These are phyloP conservation scores for Sinocyclocheilus grahami DNA, from an alignment of 2,113 vertebrate genomes.

Conservation along the genomic window DNA sequence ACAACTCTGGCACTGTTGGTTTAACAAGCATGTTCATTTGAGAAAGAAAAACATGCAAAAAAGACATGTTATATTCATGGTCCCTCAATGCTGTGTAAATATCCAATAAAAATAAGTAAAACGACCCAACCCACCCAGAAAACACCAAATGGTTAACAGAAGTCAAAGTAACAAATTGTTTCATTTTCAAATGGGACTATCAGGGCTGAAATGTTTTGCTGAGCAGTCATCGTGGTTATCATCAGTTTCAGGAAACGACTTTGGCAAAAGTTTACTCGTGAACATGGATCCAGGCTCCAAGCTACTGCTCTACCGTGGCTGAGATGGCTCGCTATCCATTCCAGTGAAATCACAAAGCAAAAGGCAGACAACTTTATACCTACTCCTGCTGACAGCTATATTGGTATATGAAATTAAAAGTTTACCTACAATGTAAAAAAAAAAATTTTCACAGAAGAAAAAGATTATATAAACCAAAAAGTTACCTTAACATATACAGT, in stretches of 20 bases:
- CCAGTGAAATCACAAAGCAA: neutral
- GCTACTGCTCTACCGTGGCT: neutral
- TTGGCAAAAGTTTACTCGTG: neutral
- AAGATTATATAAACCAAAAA: neutral
- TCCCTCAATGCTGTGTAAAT: neutral
- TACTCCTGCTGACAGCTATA: neutral
- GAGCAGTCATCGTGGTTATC: neutral
- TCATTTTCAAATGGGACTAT: neutral
- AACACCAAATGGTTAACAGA: neutral
- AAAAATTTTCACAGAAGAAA: neutral
- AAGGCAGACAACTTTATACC: neutral
- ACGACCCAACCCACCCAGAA: neutral
- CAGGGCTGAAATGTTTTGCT: neutral
- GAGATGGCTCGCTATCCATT: neutral
- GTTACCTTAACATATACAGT: too few relatives aligned
- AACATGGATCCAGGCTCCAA: neutral
- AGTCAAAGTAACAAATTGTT: neutral
- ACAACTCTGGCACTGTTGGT: neutral
- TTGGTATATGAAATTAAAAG: neutral
- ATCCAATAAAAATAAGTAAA: neutral
- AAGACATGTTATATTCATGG: neutral
- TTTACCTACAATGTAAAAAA: neutral
- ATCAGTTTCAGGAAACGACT: neutral
- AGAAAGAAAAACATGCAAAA: neutral
- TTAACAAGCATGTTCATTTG: neutral